Evolutionary conservation across 1,140 invertebrate species (phyloP).

Genomic region (Tetragonula clypearis): DNA sequence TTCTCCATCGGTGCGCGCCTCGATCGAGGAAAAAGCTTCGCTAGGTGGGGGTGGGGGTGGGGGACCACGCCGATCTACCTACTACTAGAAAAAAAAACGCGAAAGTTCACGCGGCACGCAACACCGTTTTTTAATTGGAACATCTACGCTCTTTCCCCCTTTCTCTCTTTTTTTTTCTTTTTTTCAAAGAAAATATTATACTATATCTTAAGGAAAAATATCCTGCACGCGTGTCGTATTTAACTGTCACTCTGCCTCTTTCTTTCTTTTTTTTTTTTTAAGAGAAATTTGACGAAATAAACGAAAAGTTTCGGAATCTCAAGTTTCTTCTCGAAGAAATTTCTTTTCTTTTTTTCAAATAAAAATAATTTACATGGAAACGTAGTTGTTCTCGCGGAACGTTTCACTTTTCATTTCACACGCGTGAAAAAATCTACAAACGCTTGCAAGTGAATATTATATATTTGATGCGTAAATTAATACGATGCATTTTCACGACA

Average conservation of each 20-base stretch:
- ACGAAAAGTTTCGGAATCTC: neutral
- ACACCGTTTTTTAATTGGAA: constrained; percentile 9
- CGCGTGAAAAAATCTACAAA: too few species aligned
- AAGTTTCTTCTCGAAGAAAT: too few species aligned
- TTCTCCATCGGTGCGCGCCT: constrained; percentile 34
- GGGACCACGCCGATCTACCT: neutral
- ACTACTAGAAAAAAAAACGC: neutral
- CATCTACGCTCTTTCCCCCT: neutral
- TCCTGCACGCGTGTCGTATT: neutral
- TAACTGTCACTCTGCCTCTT: neutral
- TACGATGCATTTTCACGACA: neutral
- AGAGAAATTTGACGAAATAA: neutral
- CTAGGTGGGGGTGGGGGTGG: neutral
- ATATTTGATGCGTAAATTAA: too few species aligned
- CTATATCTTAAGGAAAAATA: neutral
- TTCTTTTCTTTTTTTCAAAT: too few species aligned
- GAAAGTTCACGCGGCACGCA: constrained; percentile 9
- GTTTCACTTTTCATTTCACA: too few species aligned
- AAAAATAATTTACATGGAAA: too few species aligned
- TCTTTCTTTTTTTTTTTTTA: neutral
- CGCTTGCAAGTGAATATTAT: too few species aligned
- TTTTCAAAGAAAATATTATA: neutral
- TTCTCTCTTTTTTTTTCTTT: neutral
- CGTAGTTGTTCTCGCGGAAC: too few species aligned
- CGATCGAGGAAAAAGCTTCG: constrained; percentile 25